Evolutionary conservation across 1,140 invertebrate genomes (phyloP).

Genomic region (Maniola jurtina): DNA sequence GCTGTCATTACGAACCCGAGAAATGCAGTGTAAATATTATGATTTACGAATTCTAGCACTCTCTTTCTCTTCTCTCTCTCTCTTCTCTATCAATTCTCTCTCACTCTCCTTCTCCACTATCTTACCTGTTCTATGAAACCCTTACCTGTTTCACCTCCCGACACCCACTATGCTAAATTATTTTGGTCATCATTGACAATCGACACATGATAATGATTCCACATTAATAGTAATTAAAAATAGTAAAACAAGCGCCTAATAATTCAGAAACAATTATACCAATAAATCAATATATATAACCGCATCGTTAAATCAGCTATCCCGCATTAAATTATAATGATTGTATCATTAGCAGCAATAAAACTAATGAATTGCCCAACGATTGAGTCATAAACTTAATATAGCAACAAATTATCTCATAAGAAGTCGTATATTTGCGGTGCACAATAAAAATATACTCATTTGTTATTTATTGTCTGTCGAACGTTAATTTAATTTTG

Average conservation of each 20-base stretch:
- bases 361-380: conserved; percentile 31
- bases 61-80: neutral
- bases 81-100: too few relatives aligned
- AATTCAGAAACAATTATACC: conserved; percentile 17
- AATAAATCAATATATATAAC: conserved; percentile 31
- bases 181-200: too few relatives aligned
- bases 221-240: too few relatives aligned
- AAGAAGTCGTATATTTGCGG: neutral
- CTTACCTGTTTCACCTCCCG: too few relatives aligned
- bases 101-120: too few relatives aligned
- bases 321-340: conserved; percentile 39
- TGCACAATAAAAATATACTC: neutral
- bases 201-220: too few relatives aligned
- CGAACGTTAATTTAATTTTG: neutral
- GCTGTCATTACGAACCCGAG: conserved; percentile 80
- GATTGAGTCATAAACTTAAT: conserved; percentile 29
- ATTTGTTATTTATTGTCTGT: neutral
- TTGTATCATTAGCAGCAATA: conserved; percentile 37
- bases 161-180: too few relatives aligned
- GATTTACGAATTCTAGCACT: neutral
- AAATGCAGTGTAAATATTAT: conserved; percentile 69
- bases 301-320: conserved; percentile 35
- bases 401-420: conserved; percentile 27
- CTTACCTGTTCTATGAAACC: too few relatives aligned
- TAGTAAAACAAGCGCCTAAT: conserved; percentile 10